Evolutionary conservation across 1,140 invertebrate genomes (phyloP).

Genomic region (Zaprionus africanus): DNA sequence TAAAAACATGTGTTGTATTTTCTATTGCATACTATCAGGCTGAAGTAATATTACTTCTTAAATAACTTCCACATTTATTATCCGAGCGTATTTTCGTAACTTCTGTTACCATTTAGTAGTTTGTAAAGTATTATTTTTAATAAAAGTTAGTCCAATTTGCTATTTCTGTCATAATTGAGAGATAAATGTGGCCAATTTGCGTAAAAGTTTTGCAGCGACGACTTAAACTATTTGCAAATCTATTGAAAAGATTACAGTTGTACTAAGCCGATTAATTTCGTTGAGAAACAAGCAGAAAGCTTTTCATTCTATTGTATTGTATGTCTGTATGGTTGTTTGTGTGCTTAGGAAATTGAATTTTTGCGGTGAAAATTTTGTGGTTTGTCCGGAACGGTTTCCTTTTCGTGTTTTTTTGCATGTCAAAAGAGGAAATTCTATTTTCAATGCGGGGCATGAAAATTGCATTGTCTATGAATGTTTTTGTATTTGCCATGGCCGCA

Average conservation of each 20-base stretch:
- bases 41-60: too few species aligned
- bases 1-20: too few species aligned
- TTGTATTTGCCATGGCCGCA: slow-evolving; percentile 21
- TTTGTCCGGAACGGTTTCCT: slow-evolving; percentile 3
- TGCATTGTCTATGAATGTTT: slow-evolving; percentile 32
- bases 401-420: slow-evolving; percentile 30
- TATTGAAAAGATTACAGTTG: slow-evolving; percentile 6
- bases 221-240: slow-evolving; percentile 3
- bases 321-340: not conserved
- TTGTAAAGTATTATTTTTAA: too few species aligned
- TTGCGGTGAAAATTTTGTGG: slow-evolving; percentile 31
- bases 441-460: slow-evolving; percentile 30
- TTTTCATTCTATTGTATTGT: not conserved
- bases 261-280: slow-evolving; percentile 25
- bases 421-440: slow-evolving; percentile 24
- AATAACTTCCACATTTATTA: too few species aligned
- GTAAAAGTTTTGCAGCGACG: not conserved
- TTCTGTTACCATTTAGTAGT: too few species aligned
- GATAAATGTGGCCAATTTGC: not conserved
- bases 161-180: not conserved
- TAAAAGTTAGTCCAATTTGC: not conserved
- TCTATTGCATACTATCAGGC: too few species aligned
- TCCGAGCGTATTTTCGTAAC: too few species aligned
- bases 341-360: slow-evolving; percentile 40
- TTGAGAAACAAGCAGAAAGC: slow-evolving; percentile 9